These are phyloP conservation scores for Eurytoma adleriae DNA, from an alignment of 2,888 invertebrate genomes.

Conservation along the genomic window DNA sequence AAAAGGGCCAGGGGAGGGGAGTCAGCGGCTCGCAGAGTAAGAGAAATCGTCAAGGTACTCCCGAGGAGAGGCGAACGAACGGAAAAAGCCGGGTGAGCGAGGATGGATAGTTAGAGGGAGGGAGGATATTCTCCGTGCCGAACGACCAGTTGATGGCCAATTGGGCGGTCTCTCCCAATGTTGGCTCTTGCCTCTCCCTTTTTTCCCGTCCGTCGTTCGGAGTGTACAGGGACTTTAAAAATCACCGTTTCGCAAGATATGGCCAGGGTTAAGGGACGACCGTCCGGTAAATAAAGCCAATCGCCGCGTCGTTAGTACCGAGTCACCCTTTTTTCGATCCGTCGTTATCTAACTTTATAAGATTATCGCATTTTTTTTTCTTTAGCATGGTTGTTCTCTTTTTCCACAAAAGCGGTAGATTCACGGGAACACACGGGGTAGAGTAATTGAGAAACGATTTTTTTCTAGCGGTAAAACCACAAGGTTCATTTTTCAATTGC, in stretches of 20 bases:
- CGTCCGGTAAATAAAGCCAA: constrained; percentile 69
- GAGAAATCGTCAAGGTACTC: constrained; percentile 53
- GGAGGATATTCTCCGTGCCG: constrained; percentile 69
- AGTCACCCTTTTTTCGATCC: constrained; percentile 20
- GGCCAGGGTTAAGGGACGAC: neutral
- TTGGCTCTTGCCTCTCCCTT: constrained; percentile 56
- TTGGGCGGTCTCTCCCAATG: constrained; percentile 70
- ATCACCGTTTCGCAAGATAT: constrained; percentile 5
- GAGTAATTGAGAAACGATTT: neutral
- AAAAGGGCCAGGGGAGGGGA: constrained; percentile 36
- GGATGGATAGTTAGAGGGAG: constrained; percentile 62
- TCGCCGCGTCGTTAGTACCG: constrained; percentile 65
- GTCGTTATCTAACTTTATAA: neutral
- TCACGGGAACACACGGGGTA: too few species aligned
- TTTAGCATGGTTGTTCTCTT: neutral
- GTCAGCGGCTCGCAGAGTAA: constrained; percentile 36
- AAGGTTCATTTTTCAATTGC: neutral
- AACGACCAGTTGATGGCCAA: constrained; percentile 66
- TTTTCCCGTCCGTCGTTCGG: neutral
- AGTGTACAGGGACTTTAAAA: constrained; percentile 25
- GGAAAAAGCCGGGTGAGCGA: constrained; percentile 53
- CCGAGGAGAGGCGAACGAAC: constrained; percentile 36
- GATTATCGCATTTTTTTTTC: neutral
- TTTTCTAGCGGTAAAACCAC: neutral
- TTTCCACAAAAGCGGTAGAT: too few species aligned